Conservation (phyloP, 2,888 invertebrate species). For the Andrena minutula region DNA sequence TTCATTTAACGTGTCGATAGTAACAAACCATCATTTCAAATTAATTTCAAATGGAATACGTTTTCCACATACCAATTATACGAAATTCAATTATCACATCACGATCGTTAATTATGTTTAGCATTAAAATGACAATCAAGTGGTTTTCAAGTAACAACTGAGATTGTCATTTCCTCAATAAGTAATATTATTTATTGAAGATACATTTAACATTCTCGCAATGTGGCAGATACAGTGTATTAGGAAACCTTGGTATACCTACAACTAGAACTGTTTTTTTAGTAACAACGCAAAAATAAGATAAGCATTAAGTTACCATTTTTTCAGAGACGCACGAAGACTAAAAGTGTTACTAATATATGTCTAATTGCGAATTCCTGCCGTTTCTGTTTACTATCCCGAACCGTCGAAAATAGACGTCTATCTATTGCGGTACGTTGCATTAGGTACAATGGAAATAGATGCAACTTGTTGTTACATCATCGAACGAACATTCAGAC, state of each 20-base stretch:
- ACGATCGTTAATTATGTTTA: too few relatives aligned
- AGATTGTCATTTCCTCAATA: background rate
- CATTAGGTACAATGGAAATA: slow-evolving; percentile 57
- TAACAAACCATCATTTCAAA: background rate
- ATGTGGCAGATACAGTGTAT: background rate
- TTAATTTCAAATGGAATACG: background rate
- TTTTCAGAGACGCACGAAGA: background rate
- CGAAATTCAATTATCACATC: too few relatives aligned
- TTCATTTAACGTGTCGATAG: background rate
- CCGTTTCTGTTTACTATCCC: slow-evolving; percentile 53
- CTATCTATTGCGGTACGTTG: slow-evolving; percentile 36
- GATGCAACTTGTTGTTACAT: slow-evolving; percentile 56
- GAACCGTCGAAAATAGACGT: slow-evolving; percentile 40
- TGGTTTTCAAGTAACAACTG: too few relatives aligned
- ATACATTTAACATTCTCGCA: background rate
- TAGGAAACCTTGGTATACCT: background rate
- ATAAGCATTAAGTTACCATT: slow-evolving; percentile 9
- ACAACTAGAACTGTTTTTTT: background rate
- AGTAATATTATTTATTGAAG: background rate
- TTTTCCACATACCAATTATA: background rate
- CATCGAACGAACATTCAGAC: slow-evolving; percentile 41
- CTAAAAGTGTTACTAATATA: slow-evolving; percentile 32
- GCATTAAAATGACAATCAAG: too few relatives aligned
- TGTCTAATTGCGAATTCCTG: slow-evolving; percentile 44
- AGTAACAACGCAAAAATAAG: background rate